Conservation (phyloP, 2,113 vertebrate genomes). For the Microtus oregoni region DNA sequence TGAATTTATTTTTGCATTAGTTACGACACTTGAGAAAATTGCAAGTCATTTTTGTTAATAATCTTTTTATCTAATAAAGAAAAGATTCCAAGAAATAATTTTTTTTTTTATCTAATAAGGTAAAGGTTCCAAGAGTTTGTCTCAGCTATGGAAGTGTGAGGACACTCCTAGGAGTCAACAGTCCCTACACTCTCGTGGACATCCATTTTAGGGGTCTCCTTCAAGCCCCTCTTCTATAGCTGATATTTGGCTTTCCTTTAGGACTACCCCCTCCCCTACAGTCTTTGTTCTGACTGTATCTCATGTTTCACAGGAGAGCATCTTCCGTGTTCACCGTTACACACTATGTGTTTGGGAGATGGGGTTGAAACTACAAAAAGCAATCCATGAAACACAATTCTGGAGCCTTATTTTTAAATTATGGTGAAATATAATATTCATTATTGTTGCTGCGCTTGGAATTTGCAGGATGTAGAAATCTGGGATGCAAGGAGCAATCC, state of each 20-base stretch:
- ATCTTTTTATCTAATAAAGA: constrained; percentile 37
- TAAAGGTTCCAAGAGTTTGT: not conserved
- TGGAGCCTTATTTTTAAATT: not conserved
- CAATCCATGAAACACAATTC: not conserved
- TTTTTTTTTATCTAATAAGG: constrained; percentile 29
- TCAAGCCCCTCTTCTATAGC: not conserved
- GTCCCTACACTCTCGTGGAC: not conserved
- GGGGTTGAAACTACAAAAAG: not conserved
- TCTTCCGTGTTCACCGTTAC: not conserved
- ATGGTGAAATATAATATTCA: not conserved
- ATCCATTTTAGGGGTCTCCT: not conserved
- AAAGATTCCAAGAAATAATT: not conserved
- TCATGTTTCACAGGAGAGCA: not conserved
- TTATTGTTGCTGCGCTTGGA: not conserved
- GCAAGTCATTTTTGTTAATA: not conserved
- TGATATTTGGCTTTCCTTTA: not conserved
- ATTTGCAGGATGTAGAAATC: not conserved
- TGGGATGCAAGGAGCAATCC: not conserved
- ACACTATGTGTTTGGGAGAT: not conserved
- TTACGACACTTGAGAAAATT: not conserved
- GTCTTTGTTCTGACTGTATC: not conserved
- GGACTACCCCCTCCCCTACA: not conserved
- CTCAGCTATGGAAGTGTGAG: not conserved
- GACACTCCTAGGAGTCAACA: not conserved
- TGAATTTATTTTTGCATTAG: not conserved